Conservation (phyloP, 1,140 invertebrate species). For the Solenopsis invicta region DNA sequence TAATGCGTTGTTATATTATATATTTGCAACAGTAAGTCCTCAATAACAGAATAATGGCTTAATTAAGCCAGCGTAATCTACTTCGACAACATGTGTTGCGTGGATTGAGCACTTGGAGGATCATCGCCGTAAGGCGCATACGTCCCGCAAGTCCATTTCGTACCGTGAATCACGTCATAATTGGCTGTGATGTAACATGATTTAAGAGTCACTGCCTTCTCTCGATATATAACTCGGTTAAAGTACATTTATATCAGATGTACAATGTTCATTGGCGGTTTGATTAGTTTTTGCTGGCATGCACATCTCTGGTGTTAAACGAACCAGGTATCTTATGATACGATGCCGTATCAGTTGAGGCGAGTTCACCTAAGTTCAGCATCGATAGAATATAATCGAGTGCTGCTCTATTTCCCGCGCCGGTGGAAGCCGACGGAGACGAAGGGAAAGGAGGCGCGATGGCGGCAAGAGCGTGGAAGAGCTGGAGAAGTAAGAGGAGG, state of each 20-base stretch:
- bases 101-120: slow-evolving; percentile 13
- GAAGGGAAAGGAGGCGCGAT: slow-evolving; percentile 69
- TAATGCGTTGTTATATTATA: not conserved
- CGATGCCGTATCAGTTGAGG: slow-evolving; percentile 50
- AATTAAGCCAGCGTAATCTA: slow-evolving; percentile 40
- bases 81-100: not conserved
- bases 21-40: slow-evolving; percentile 2
- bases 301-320: slow-evolving; percentile 55
- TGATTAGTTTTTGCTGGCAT: slow-evolving; percentile 41
- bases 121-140: slow-evolving; percentile 30
- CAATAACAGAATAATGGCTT: slow-evolving; percentile 33
- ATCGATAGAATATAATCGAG: slow-evolving; percentile 79
- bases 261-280: slow-evolving; percentile 34
- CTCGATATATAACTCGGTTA: slow-evolving; percentile 21
- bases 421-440: slow-evolving; percentile 66
- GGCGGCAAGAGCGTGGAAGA: slow-evolving; percentile 51
- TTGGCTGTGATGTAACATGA: slow-evolving; percentile 53
- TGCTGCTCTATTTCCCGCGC: slow-evolving; percentile 82
- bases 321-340: slow-evolving; percentile 66
- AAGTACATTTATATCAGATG: slow-evolving; percentile 22
- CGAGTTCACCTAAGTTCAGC: slow-evolving; percentile 69
- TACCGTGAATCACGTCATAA: slow-evolving; percentile 40
- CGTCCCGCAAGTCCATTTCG: slow-evolving; percentile 23
- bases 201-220: slow-evolving; percentile 11
- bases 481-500: slow-evolving; percentile 52